These are phyloP conservation scores for Papio anubis DNA, from an alignment of 2,113 vertebrate genomes.

Conservation along the genomic window DNA sequence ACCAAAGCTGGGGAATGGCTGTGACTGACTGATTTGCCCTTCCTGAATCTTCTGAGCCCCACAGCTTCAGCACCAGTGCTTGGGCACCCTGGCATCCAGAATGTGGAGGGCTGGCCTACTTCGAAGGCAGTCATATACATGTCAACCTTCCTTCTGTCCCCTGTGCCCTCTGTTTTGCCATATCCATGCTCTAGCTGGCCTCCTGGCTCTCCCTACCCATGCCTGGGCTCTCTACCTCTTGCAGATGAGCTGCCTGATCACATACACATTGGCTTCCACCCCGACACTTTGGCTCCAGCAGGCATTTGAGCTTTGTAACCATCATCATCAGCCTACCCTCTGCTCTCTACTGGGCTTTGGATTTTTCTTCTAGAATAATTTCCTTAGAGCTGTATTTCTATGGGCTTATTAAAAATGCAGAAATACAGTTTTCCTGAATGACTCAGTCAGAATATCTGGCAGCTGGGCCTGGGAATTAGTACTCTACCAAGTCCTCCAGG, in stretches of 20 bases:
- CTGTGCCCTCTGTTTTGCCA: not conserved
- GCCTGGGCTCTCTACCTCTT: not conserved
- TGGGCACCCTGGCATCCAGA: accelerated
- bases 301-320: not conserved
- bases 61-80: not conserved
- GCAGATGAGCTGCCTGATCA: not conserved
- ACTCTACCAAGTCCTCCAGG: not conserved
- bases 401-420: constrained; percentile 25
- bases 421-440: not conserved
- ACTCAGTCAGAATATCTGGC: not conserved
- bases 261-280: not conserved
- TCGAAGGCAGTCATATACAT: not conserved
- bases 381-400: not conserved
- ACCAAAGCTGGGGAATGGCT: not conserved
- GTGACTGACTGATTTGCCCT: not conserved
- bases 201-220: not conserved
- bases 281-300: not conserved
- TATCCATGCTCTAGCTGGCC: not conserved
- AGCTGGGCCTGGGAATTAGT: not conserved
- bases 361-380: constrained; percentile 44
- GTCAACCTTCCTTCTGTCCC: not conserved
- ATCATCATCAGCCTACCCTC: not conserved
- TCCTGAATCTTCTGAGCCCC: not conserved
- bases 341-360: not conserved
- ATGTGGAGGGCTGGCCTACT: not conserved